A percentile compares a stretch with the other conserved stretches of the same genome.
Evolutionary conservation across 2,888 invertebrate species (phyloP).

Genomic region (Tachina lurida): DNA sequence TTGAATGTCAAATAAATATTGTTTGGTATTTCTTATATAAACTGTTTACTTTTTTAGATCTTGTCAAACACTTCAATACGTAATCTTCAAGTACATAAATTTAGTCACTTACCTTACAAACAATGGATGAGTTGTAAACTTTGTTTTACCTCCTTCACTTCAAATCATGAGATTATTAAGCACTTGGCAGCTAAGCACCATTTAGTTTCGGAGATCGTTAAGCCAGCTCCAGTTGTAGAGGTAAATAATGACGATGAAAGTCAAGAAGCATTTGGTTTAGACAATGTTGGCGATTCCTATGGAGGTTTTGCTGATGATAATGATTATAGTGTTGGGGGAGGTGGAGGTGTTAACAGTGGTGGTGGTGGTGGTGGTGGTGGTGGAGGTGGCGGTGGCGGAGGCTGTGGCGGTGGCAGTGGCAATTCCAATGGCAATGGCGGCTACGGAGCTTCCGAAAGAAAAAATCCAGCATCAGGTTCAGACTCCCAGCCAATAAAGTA

Average conservation of each 20-base stretch:
- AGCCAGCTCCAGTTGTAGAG: neutral
- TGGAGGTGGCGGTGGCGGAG: slow-evolving; percentile 20
- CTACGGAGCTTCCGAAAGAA: slow-evolving; percentile 40
- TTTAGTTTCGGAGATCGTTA: slow-evolving; percentile 69
- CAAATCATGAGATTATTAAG: slow-evolving; percentile 74
- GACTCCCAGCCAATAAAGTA: slow-evolving; percentile 70
- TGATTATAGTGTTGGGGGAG: slow-evolving; percentile 47
- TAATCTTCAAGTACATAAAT: slow-evolving; percentile 78
- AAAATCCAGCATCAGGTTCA: slow-evolving; percentile 7
- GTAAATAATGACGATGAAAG: slow-evolving; percentile 70
- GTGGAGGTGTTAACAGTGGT: slow-evolving; percentile 33
- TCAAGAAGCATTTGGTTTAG: slow-evolving; percentile 65
- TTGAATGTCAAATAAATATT: too few relatives aligned
- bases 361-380: slow-evolving; percentile 50
- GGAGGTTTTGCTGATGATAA: slow-evolving; percentile 49
- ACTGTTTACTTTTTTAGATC: slow-evolving; percentile 71
- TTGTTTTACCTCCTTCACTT: slow-evolving; percentile 76
- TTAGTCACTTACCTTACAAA: slow-evolving; percentile 77
- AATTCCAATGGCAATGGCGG: neutral
- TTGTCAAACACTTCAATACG: slow-evolving; percentile 76
- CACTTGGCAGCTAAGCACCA: slow-evolving; percentile 77
- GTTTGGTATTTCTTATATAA: neutral
- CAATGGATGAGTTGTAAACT: slow-evolving; percentile 80
- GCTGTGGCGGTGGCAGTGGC: slow-evolving; percentile 29
- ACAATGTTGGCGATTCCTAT: slow-evolving; percentile 39